Evolutionary conservation across 2,888 invertebrate species (phyloP).

Genomic region (Drosophila niveifrons): DNA sequence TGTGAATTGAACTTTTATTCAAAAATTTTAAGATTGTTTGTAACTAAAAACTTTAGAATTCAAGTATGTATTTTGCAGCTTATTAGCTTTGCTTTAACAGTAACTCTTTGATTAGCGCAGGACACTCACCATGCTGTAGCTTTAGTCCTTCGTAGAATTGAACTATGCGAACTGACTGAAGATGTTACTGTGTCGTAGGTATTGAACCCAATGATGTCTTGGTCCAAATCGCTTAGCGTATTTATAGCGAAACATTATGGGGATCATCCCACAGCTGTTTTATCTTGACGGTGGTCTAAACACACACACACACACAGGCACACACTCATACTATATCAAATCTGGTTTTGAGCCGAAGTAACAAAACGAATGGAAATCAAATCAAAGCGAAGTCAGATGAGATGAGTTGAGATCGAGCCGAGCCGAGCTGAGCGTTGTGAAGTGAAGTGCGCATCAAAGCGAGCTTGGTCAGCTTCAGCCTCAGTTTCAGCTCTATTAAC

Average conservation of each 20-base stretch:
- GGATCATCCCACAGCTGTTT: slow-evolving; percentile 28
- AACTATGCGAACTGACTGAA: slow-evolving; percentile 58
- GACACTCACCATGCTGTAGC: slow-evolving; percentile 73
- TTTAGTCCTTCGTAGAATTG: slow-evolving; percentile 39
- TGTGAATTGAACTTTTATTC: not conserved
- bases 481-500: slow-evolving; percentile 55
- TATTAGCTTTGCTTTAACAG: no score
- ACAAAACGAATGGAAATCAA: slow-evolving; percentile 14
- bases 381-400: slow-evolving; percentile 25
- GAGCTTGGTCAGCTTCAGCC: slow-evolving; percentile 16
- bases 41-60: no score
- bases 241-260: slow-evolving; percentile 71
- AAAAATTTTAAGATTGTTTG: not conserved
- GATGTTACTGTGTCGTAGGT: slow-evolving; percentile 71
- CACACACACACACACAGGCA: slow-evolving; percentile 1
- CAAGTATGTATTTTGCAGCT: not conserved
- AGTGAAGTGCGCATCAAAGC: slow-evolving; percentile 66
- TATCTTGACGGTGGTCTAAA: slow-evolving; percentile 7
- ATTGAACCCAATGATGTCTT: slow-evolving; percentile 80
- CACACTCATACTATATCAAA: slow-evolving; percentile 10
- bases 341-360: slow-evolving; percentile 54
- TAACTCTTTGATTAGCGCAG: slow-evolving; percentile 1
- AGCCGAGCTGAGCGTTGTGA: slow-evolving; percentile 25
- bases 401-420: slow-evolving; percentile 23
- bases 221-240: slow-evolving; percentile 58